Evolutionary conservation across 2,797 vertebrate species (phyloP), one percentile per base, ranked within the genome.

Genomic region (Acanthurus tractus): DNA sequence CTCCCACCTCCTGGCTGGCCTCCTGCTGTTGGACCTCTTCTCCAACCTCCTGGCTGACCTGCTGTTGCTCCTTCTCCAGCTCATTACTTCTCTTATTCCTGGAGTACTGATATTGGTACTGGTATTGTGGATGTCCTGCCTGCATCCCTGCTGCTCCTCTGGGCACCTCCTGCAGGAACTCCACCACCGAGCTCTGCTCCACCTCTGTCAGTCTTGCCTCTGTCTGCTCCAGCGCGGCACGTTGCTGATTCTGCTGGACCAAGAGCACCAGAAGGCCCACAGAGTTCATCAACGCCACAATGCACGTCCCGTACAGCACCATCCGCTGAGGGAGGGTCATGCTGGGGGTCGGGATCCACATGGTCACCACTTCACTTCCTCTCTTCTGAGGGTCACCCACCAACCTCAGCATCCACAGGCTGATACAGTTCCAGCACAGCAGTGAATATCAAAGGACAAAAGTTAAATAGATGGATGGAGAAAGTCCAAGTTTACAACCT

Each of bases 261-360:
- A 98, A 82, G 53, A 97, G 92, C 62, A 97, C 95, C 73, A 97
- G 84, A 0, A 97, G 95, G 55, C 96, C 97, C 42, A 95, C 94
- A 0, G 96, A 95, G 89, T 97, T 98, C 15, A 97, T 88, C 67
- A 96, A 83, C 0, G 95, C 94, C 62, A 98, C 77, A 7, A 93
- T 63, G 23, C 95, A 96, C 8, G 96, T 74, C 8, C 95, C 95
- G 0, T 92, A 96, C 82, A 98, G 88, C 25, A 95, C 82, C 64
- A 90, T 64, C 14, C 94, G 93, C 89, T 96, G 89, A 12, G 87
- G 92, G 85, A 95, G 88, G 2, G 95, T 94, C 83, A 92, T 80
- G 81, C 84, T 90, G 36, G 93, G 92, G 7, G 89, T 91, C 1
- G 93, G 92, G 70, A 92, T 92, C 83, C 93, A 93, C 90, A 94